Conservation (phyloP, 2,797 vertebrate genomes). For the Meda fulgida region DNA sequence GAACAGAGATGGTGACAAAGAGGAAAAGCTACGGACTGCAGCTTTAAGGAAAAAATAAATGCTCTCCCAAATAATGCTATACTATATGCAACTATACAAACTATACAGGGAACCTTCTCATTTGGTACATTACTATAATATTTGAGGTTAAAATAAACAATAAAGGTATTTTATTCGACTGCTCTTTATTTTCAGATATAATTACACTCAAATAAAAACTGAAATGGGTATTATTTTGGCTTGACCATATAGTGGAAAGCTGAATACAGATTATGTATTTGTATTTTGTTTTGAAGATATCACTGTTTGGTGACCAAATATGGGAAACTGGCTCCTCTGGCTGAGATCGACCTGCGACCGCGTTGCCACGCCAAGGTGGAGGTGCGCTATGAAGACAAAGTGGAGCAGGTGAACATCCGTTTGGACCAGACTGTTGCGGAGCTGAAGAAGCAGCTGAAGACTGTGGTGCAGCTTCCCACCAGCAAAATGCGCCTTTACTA, state of each 20-base stretch:
- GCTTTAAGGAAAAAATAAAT: no score
- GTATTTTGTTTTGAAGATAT: slow-evolving; percentile 78
- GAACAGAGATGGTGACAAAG: no score
- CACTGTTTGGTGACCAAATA: slow-evolving; percentile 94
- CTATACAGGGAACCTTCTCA: no score
- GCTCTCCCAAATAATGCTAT: no score
- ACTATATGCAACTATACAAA: no score
- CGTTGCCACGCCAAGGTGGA: slow-evolving; percentile 90
- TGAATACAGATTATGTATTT: not conserved
- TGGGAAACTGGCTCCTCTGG: slow-evolving; percentile 93
- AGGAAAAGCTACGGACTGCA: no score
- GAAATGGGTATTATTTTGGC: not conserved
- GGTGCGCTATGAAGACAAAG: slow-evolving; percentile 92
- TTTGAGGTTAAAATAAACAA: no score
- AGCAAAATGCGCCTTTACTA: slow-evolving; percentile 95
- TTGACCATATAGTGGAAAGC: not conserved
- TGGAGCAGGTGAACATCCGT: slow-evolving; percentile 91
- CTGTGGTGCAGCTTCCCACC: slow-evolving; percentile 88
- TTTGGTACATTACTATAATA: no score
- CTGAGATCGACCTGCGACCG: slow-evolving; percentile 94
- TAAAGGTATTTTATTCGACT: no score
- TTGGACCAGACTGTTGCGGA: slow-evolving; percentile 96
- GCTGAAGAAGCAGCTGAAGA: slow-evolving; percentile 91
- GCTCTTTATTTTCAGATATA: no score
- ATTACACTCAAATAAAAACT: no score